These are phyloP conservation scores for Odontomachus brunneus DNA, from an alignment of 1,140 invertebrate genomes.

Conservation along the genomic window DNA sequence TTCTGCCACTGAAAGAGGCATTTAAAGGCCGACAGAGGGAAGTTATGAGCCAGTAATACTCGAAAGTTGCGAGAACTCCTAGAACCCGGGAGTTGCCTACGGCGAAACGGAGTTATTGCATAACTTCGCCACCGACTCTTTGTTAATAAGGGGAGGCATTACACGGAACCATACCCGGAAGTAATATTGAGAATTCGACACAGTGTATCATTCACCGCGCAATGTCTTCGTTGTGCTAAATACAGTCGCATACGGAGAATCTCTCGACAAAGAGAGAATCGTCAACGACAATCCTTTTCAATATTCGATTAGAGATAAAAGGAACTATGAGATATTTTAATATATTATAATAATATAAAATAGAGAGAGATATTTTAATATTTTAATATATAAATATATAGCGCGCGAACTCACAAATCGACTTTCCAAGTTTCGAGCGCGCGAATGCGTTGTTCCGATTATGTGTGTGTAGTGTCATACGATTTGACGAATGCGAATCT, in stretches of 20 bases:
- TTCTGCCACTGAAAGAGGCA: conserved; percentile 5
- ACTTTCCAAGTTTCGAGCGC: no score
- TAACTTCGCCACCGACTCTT: conserved; percentile 35
- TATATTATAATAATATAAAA: no score
- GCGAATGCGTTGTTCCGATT: not conserved
- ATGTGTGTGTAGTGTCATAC: no score
- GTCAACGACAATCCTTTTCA: no score
- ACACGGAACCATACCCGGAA: not conserved
- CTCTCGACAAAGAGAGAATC: no score
- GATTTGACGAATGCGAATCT: conserved; percentile 46
- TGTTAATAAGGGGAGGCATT: conserved; percentile 35
- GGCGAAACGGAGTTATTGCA: conserved; percentile 38
- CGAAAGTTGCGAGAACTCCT: conserved; percentile 38
- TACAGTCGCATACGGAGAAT: no score
- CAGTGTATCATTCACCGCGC: not conserved
- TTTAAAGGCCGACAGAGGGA: conserved; percentile 42
- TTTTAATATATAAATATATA: no score
- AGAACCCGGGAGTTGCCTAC: conserved; percentile 14
- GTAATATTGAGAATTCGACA: not conserved
- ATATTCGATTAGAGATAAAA: no score
- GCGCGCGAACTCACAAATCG: no score
- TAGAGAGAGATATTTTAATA: no score
- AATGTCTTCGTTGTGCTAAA: not conserved
- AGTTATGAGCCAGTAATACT: conserved; percentile 46
- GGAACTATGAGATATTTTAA: no score